Evolutionary conservation across 1,140 invertebrate species (phyloP).

Genomic region (Sipha flava): DNA sequence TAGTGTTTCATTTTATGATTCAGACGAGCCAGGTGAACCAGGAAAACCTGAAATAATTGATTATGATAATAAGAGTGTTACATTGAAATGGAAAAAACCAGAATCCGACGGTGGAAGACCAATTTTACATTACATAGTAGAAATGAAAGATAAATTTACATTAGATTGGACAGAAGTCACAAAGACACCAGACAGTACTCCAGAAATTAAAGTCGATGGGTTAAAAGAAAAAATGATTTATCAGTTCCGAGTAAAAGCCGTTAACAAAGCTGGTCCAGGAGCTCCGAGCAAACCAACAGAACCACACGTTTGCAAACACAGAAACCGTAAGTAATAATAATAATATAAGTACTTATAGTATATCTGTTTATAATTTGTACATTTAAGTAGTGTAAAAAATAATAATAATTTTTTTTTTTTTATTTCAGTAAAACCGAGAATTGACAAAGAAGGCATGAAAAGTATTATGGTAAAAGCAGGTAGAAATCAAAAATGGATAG

Average conservation of each 20-base stretch:
- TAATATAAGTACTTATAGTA: too few species aligned
- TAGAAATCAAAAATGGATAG: slow-evolving; percentile 84
- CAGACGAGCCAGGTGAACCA: slow-evolving; percentile 77
- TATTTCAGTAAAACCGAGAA: slow-evolving; percentile 74
- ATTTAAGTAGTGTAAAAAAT: too few species aligned
- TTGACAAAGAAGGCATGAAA: slow-evolving; percentile 83
- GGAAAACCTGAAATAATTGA: slow-evolving; percentile 87
- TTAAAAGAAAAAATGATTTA: slow-evolving; percentile 90
- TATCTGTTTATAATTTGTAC: too few species aligned
- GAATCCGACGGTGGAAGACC: slow-evolving; percentile 85
- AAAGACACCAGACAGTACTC: slow-evolving; percentile 67
- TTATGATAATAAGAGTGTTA: slow-evolving; percentile 84
- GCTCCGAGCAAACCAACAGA: slow-evolving; percentile 84
- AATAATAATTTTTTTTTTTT: not conserved
- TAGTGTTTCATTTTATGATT: not conserved
- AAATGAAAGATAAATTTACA: slow-evolving; percentile 92
- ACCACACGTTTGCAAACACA: slow-evolving; percentile 87
- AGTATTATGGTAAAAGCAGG: slow-evolving; percentile 77
- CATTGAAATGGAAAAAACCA: slow-evolving; percentile 83
- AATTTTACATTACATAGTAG: slow-evolving; percentile 88
- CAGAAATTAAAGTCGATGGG: slow-evolving; percentile 72
- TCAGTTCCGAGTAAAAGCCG: slow-evolving; percentile 83
- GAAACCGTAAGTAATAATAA: slow-evolving; percentile 84
- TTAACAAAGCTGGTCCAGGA: slow-evolving; percentile 82
- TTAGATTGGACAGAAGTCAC: slow-evolving; percentile 79